Percentiles rank a stretch among this genome's conserved stretches.
Evolutionary conservation across 2,888 invertebrate species (phyloP).

Genomic region (Melanostoma scalare): DNA sequence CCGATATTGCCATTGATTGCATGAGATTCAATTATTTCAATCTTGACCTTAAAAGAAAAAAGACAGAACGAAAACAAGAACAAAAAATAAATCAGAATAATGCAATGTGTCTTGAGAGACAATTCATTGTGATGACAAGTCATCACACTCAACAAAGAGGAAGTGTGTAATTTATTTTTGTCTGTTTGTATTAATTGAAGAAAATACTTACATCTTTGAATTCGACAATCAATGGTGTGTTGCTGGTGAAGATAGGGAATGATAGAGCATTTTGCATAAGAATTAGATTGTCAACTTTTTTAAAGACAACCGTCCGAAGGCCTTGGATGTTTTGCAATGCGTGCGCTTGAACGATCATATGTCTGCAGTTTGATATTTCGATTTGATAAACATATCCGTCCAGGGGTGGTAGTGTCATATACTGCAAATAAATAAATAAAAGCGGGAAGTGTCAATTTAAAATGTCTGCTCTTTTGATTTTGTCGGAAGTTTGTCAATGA

Average conservation of each 20-base stretch:
- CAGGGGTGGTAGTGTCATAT: conserved; percentile 83
- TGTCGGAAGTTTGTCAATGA: background rate
- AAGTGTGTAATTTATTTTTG: conserved; percentile 36
- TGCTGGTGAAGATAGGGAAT: conserved; percentile 83
- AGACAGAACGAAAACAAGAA: too few relatives aligned
- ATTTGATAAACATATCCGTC: conserved; percentile 83
- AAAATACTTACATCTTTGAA: conserved; percentile 78
- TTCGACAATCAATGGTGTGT: conserved; percentile 79
- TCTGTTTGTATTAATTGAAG: background rate
- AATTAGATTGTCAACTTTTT: conserved; percentile 85
- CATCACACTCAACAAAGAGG: conserved; percentile 24
- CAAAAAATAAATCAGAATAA: conserved; percentile 1
- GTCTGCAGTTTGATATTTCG: conserved; percentile 86
- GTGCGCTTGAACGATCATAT: conserved; percentile 84
- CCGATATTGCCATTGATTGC: conserved; percentile 89
- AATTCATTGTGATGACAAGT: conserved; percentile 48
- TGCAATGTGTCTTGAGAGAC: background rate
- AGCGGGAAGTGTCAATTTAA: conserved; percentile 15
- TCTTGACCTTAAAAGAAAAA: conserved; percentile 79
- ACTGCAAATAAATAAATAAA: conserved; percentile 80
- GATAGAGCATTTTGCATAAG: conserved; percentile 85
- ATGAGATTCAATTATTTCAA: conserved; percentile 84
- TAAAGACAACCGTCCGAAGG: conserved; percentile 85
- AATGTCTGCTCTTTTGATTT: conserved; percentile 18
- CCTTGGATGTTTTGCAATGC: conserved; percentile 85